Evolutionary conservation across 2,113 vertebrate genomes (phyloP).

Genomic region (Chamaea fasciata): DNA sequence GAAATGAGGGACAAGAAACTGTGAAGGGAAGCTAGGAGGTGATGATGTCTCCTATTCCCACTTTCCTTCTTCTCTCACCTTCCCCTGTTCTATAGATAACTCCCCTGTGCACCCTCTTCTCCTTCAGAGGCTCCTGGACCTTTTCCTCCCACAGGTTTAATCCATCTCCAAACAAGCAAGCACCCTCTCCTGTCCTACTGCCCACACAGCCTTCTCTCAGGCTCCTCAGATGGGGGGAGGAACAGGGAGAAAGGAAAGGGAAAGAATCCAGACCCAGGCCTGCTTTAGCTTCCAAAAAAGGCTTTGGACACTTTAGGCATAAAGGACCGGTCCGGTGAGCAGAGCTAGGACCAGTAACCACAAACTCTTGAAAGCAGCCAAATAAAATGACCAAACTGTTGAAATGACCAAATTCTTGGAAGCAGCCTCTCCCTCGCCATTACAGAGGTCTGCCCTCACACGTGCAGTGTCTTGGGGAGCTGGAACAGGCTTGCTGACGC

Average conservation of each 20-base stretch:
- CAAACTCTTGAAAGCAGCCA: no score
- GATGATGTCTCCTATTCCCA: neutral
- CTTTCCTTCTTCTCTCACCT: neutral
- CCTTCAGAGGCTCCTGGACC: neutral
- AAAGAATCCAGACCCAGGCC: neutral
- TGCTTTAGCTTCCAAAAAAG: neutral
- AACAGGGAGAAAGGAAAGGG: neutral
- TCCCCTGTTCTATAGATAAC: neutral
- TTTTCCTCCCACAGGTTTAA: neutral
- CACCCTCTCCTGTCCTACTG: neutral
- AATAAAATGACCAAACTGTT: no score
- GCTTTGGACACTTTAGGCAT: neutral
- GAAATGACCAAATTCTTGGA: neutral
- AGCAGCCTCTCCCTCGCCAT: neutral
- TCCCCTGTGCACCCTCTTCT: neutral
- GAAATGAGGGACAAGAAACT: neutral
- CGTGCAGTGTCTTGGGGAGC: fast-evolving
- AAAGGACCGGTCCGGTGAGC: neutral
- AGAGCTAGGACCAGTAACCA: neutral
- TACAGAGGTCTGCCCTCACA: neutral
- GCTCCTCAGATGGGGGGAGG: neutral
- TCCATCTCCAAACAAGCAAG: neutral
- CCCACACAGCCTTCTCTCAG: neutral
- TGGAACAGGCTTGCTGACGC: neutral
- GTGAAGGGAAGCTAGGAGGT: neutral